These are phyloP conservation scores for Agrochola circellaris DNA, from an alignment of 2,888 invertebrate species.

Conservation along the genomic window DNA sequence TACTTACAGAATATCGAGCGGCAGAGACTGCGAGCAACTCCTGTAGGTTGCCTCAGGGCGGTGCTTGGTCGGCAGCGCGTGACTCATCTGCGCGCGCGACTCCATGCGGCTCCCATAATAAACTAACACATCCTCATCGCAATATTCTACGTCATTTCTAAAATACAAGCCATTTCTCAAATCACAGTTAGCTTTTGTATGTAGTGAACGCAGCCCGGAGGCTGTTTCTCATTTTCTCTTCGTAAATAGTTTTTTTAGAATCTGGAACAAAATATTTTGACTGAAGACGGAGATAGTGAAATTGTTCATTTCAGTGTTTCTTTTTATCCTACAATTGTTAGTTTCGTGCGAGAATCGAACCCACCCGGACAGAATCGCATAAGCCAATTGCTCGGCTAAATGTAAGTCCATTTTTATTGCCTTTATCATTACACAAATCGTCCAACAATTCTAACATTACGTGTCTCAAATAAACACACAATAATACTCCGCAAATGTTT, in stretches of 20 bases:
- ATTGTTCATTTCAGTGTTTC: not conserved
- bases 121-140: slow-evolving; percentile 66
- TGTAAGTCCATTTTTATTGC: slow-evolving; percentile 38
- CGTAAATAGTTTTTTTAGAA: slow-evolving; percentile 60
- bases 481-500: slow-evolving; percentile 50
- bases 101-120: slow-evolving; percentile 86
- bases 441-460: slow-evolving; percentile 33
- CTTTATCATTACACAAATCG: slow-evolving; percentile 32
- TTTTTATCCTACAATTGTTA: slow-evolving; percentile 2
- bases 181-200: slow-evolving; percentile 73
- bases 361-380: slow-evolving; percentile 4
- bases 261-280: slow-evolving; percentile 69
- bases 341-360: slow-evolving; percentile 23
- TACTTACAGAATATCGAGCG: slow-evolving; percentile 89
- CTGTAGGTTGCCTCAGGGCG: slow-evolving; percentile 85
- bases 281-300: not conserved
- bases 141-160: slow-evolving; percentile 57
- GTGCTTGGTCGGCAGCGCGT: slow-evolving; percentile 81
- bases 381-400: slow-evolving; percentile 29
- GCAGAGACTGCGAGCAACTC: slow-evolving; percentile 88
- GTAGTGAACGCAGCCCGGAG: slow-evolving; percentile 55
- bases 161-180: slow-evolving; percentile 59
- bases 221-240: slow-evolving; percentile 66
- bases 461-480: slow-evolving; percentile 52
- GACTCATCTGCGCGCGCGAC: slow-evolving; percentile 86